Conservation (phyloP, 30 jellyfish, hydroid and myxozoan species). For the Aurelia coerulea region DNA sequence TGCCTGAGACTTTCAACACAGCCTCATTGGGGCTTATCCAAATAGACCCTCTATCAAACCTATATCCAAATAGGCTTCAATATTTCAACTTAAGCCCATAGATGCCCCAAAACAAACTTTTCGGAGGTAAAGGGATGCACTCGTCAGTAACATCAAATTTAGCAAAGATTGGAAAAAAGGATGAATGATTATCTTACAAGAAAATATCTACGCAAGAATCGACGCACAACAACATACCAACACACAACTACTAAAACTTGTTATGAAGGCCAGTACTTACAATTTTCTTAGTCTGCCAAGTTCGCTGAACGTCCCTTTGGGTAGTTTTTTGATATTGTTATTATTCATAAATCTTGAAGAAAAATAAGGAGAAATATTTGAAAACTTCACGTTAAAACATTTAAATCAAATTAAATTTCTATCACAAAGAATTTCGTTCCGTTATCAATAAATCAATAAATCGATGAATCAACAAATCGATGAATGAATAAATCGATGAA, state of each 20-base stretch:
- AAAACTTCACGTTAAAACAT: not conserved
- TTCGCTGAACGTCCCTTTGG: constrained; percentile 40
- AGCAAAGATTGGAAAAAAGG: not conserved
- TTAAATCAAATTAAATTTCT: not conserved
- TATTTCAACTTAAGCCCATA: too few relatives aligned
- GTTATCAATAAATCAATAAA: not conserved
- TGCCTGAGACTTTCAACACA: too few relatives aligned
- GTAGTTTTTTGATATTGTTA: constrained; percentile 38
- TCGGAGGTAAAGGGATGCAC: too few relatives aligned
- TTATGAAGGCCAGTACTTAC: constrained; percentile 35
- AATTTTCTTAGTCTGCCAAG: constrained; percentile 48
- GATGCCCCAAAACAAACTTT: too few relatives aligned
- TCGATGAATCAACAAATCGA: not conserved
- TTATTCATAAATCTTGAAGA: constrained; percentile 65
- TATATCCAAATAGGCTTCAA: too few relatives aligned
- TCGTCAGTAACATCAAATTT: not conserved
- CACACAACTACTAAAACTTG: too few relatives aligned
- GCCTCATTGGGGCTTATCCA: too few relatives aligned
- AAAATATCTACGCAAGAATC: too few relatives aligned
- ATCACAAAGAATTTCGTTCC: not conserved
- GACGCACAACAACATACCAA: too few relatives aligned
- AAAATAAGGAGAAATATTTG: not conserved
- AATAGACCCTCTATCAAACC: too few relatives aligned
- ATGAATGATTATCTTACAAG: too few relatives aligned
- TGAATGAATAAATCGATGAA: too few relatives aligned